Percentiles rank a stretch among this genome's conserved stretches.
These are phyloP conservation scores for Uria lomvia DNA, from an alignment of 2,113 vertebrate species.

Conservation along the genomic window DNA sequence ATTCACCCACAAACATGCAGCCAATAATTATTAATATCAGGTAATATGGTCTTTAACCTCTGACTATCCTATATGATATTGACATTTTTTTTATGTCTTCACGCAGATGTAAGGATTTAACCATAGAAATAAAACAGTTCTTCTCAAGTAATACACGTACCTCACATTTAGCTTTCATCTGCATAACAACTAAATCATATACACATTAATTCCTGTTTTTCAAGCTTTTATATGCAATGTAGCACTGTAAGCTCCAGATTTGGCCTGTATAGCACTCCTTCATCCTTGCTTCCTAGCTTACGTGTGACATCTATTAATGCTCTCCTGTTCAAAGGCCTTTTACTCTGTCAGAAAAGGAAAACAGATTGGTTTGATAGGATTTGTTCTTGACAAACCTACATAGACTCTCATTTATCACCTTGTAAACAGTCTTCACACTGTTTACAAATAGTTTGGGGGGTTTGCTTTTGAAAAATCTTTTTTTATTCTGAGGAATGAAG, in stretches of 20 bases:
- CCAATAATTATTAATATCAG: neutral
- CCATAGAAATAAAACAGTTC: neutral
- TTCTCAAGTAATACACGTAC: neutral
- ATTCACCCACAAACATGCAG: neutral
- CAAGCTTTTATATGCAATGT: neutral
- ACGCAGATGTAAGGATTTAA: neutral
- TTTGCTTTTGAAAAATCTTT: neutral
- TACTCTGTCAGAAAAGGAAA: neutral
- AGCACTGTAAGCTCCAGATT: neutral
- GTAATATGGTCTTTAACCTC: neutral
- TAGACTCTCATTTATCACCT: neutral
- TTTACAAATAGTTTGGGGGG: neutral
- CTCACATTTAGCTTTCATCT: neutral
- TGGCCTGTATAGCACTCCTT: neutral
- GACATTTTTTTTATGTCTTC: neutral
- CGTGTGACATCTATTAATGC: neutral
- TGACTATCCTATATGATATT: neutral
- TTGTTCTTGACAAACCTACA: neutral
- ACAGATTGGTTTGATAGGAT: neutral
- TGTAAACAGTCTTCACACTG: neutral
- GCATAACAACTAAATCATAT: neutral
- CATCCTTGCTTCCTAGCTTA: neutral
- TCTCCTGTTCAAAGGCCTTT: neutral
- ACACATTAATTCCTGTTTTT: neutral
- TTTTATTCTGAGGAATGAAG: neutral